Percentiles rank a stretch among this genome's conserved stretches.
Evolutionary conservation across 2,797 vertebrate species (phyloP).

Genomic region (Oreortyx pictus): DNA sequence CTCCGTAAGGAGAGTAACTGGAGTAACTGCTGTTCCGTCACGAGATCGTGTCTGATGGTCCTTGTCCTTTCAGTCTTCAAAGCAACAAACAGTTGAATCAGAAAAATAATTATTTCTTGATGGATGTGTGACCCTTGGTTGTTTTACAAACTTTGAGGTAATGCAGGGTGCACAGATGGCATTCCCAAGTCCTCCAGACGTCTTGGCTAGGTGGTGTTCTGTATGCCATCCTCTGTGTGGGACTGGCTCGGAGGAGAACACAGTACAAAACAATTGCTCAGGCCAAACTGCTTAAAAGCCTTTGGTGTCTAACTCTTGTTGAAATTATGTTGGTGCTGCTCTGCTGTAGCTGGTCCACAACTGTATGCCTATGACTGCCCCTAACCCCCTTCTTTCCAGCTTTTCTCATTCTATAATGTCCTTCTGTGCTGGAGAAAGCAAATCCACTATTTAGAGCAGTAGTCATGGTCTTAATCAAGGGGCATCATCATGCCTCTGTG

Average conservation of each 20-base stretch:
- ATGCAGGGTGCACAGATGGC: not conserved
- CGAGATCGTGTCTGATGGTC: no score
- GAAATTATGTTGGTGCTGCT: not conserved
- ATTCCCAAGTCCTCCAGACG: not conserved
- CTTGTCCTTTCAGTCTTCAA: not conserved
- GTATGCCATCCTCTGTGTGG: not conserved
- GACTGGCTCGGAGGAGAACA: not conserved
- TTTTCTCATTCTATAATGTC: not conserved
- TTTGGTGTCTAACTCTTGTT: not conserved
- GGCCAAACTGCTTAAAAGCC: not conserved
- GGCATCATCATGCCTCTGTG: rapidly evolving
- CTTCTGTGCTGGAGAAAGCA: not conserved
- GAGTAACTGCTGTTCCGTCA: not conserved
- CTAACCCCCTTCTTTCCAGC: rapidly evolving
- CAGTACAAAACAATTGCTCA: not conserved
- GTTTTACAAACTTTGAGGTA: not conserved
- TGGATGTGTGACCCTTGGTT: not conserved
- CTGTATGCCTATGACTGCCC: not conserved
- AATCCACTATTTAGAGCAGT: not conserved
- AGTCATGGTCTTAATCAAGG: no score
- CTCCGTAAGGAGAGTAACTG: not conserved
- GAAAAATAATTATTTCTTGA: not conserved
- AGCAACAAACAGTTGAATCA: not conserved
- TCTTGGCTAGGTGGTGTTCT: not conserved
- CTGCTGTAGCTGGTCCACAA: not conserved